Base-by-base conservation (phyloP, 2,113 vertebrate species). In the Channa argus region DNA sequence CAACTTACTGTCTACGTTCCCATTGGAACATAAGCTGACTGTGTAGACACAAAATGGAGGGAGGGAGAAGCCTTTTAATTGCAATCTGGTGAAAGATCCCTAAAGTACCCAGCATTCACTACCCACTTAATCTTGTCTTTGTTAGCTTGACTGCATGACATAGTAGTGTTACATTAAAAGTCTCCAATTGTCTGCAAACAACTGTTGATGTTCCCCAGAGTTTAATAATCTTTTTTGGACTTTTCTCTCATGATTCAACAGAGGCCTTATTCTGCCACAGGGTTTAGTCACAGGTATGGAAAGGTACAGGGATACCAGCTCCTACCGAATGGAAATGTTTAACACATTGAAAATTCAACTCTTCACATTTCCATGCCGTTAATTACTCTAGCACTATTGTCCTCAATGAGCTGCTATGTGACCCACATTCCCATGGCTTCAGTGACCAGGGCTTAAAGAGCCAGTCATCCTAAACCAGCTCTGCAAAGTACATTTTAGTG, bases 381-480 rank as follows among this genome's bases (percentile, higher is more conserved):
- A 84, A 89, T 90, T 89, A 88, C 72, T 74, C 10, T 7, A 63
- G 62, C 62, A 83, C 77, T 49, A 76, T 86, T 89, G 83, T 88
- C 82, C 75, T 85, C 75, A 71, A 58, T 58, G 77, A 80, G 72
- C 66, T 41, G 79, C 70, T 74, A 63, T 41, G n/a, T 85, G 83
- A 82, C 85, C 91, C 88, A 83, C 77, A 86, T 88, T 88, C 85
- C 72, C 80, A 64, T 72, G 77, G 72, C 82, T 87, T 65, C 73
- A 66, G 63, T 79, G 74, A 72, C 59, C 82, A 56, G 34, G 38
- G 33, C 63, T 88, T 82, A 91, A 91, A 86, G 79, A 74, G 74
- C 66, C 79, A 33, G 79, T 73, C 55, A 44, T 64, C 66, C 53
- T 38, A 58, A 82, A 75, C 49, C 66, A 44, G 47, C 33, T 63